Conservation (phyloP, 2,797 vertebrate species). For the Myotis planiceps region DNA sequence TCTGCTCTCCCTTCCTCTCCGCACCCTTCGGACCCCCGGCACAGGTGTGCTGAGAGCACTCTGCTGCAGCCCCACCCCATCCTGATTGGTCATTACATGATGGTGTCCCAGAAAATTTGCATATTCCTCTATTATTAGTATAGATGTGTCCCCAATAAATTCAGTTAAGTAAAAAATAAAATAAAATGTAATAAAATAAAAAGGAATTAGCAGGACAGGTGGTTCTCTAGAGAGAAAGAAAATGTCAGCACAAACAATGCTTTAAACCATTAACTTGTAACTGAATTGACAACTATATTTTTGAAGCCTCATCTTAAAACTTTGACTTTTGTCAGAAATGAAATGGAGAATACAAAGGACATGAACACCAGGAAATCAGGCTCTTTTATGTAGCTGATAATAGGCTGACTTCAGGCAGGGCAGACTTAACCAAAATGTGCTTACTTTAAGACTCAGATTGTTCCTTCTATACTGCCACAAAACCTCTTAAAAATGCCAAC, state of each 20-base stretch:
- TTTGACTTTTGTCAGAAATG: background rate
- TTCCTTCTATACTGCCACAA: background rate
- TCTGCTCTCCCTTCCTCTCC: too few species aligned
- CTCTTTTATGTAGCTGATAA: background rate
- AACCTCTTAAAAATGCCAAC: background rate
- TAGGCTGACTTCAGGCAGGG: background rate
- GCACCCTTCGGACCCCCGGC: too few species aligned
- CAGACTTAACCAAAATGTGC: background rate
- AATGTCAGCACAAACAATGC: background rate
- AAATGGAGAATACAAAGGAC: background rate
- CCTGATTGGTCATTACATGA: too few species aligned
- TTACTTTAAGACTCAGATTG: background rate
- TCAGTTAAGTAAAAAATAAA: background rate
- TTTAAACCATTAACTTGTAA: background rate
- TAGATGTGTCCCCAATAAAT: background rate
- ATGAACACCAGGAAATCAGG: background rate
- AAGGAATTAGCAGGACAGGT: background rate
- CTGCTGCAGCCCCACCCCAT: too few species aligned
- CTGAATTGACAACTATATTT: background rate
- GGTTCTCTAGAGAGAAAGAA: background rate
- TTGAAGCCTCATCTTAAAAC: background rate
- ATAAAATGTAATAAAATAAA: background rate
- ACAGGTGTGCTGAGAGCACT: too few species aligned
- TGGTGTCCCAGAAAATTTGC: too few species aligned
- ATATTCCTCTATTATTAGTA: too few species aligned